phyloP scores from a whole-genome alignment of 2,113 vertebrate genomes.

The Plestiodon gilberti region DNA sequence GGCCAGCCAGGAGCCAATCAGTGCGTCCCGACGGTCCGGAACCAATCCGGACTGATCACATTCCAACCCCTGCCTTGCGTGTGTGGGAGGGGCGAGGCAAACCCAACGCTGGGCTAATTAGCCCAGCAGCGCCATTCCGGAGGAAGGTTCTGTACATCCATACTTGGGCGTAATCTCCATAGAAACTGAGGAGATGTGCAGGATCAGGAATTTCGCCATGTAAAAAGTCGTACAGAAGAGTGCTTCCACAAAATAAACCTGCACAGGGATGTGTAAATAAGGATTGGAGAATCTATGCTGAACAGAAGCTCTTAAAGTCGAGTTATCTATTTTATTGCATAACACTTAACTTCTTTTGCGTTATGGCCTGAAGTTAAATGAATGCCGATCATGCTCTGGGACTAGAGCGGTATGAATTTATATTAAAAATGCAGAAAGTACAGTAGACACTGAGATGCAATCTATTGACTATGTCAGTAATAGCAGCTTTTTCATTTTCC shows the following conservation, averaged over 20 bases:
- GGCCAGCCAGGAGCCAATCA: too few relatives aligned
- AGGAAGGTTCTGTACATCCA: background rate
- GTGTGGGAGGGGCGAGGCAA: too few relatives aligned
- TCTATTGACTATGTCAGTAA: constrained; percentile 81
- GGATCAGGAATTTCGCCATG: background rate
- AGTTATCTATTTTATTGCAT: constrained; percentile 76
- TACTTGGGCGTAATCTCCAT: background rate
- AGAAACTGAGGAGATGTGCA: background rate
- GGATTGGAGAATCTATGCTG: constrained; percentile 70
- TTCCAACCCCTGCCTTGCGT: too few relatives aligned
- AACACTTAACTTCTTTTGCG: constrained; percentile 66
- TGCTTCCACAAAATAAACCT: constrained; percentile 44
- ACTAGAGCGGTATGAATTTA: constrained; percentile 76
- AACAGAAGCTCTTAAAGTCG: constrained; percentile 73
- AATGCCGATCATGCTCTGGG: constrained; percentile 70
- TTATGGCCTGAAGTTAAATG: constrained; percentile 72
- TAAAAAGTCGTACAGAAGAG: constrained; percentile 30
- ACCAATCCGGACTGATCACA: too few relatives aligned
- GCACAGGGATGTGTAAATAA: constrained; percentile 65
- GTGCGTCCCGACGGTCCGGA: too few relatives aligned
- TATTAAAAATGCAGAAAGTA: constrained; percentile 81
- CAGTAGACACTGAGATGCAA: constrained; percentile 74
- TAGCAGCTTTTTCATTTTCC: constrained; percentile 80
- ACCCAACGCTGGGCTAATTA: too few relatives aligned
- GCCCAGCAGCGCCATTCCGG: too few relatives aligned